phyloP scores from a whole-genome alignment of 2,888 invertebrate species.

The Strigamia transsilvanica region DNA sequence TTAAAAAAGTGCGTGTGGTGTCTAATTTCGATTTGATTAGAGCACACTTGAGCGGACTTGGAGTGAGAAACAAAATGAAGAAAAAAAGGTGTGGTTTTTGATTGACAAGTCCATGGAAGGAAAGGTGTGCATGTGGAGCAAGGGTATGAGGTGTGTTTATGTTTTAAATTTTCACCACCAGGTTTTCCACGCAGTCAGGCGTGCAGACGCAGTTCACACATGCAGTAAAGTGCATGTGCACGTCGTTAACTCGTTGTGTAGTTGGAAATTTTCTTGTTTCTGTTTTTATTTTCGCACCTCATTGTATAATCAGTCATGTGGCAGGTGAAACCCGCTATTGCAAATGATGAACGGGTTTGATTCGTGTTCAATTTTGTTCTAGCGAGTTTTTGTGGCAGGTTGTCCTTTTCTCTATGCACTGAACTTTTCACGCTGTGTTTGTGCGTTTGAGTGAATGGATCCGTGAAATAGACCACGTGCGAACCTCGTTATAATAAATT shows the following conservation, averaged over 20 bases:
- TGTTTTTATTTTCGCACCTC: slow-evolving; percentile 20
- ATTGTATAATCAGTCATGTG: slow-evolving; percentile 20
- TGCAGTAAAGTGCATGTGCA: slow-evolving; percentile 15
- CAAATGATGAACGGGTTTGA: background rate
- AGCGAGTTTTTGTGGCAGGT: background rate
- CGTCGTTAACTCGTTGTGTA: slow-evolving; percentile 20
- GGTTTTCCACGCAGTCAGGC: slow-evolving; percentile 12
- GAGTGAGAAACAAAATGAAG: no score
- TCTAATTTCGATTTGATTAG: slow-evolving; percentile 14
- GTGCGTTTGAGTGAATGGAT: slow-evolving; percentile 6
- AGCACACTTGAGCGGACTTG: background rate
- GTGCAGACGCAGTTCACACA: background rate
- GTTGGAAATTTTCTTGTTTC: slow-evolving; percentile 9
- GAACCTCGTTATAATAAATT: background rate
- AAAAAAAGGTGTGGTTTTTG: background rate
- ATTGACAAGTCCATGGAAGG: background rate
- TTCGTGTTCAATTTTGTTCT: background rate
- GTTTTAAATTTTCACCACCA: slow-evolving; percentile 14
- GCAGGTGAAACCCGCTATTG: slow-evolving; percentile 4
- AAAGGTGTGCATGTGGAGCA: background rate
- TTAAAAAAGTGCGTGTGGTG: background rate
- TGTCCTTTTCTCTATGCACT: slow-evolving; percentile 15
- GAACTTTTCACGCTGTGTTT: slow-evolving; percentile 11
- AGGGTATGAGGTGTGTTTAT: slow-evolving; percentile 11
- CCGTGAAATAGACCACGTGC: slow-evolving; percentile 10